Evolutionary conservation across 2,113 vertebrate genomes (phyloP).

Genomic region (Phylloscopus trochiloides): DNA sequence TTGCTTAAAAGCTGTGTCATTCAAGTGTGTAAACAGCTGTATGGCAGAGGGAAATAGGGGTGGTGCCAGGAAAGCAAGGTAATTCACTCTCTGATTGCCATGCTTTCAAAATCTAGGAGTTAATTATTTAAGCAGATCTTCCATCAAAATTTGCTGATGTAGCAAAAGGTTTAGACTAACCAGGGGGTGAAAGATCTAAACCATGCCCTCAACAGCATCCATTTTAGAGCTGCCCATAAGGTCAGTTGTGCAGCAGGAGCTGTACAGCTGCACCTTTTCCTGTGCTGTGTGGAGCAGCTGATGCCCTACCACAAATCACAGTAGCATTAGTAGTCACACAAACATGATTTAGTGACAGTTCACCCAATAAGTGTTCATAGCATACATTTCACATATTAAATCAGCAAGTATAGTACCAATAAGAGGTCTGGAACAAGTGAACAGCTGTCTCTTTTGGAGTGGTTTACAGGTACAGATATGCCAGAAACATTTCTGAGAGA

Average conservation of each 20-base stretch:
- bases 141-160: background rate
- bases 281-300: background rate
- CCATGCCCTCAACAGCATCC: background rate
- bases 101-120: background rate
- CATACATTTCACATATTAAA: background rate
- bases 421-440: background rate
- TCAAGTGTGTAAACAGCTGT: background rate
- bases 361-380: background rate
- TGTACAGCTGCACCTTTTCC: background rate
- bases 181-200: background rate
- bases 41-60: background rate
- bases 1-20: background rate
- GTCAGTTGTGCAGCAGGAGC: background rate
- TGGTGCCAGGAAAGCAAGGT: background rate
- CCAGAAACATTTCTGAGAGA: background rate
- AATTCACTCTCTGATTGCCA: background rate
- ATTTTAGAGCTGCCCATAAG: background rate
- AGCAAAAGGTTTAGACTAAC: background rate
- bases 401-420: background rate
- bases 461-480: background rate
- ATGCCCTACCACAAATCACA: background rate
- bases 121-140: background rate
- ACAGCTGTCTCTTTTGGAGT: background rate
- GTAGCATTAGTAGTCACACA: background rate
- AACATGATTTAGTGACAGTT: background rate